These are phyloP conservation scores for Poecilus cupreus DNA, from an alignment of 2,888 invertebrate species.

Conservation along the genomic window DNA sequence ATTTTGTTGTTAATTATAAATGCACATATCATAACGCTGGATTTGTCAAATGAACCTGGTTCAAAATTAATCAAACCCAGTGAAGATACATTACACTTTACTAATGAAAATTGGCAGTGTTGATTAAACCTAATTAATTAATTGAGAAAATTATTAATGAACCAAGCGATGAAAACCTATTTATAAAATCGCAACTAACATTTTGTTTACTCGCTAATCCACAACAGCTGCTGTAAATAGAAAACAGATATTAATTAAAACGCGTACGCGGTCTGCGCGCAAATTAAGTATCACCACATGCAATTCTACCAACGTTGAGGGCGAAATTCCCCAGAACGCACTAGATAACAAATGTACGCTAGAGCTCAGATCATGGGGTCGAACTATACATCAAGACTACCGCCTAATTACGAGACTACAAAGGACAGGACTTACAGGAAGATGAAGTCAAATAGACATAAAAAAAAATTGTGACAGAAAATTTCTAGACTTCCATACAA, in stretches of 20 bases:
- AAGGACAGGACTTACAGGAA: not conserved
- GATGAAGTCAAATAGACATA: too few species aligned
- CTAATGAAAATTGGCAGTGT: slow-evolving; percentile 10
- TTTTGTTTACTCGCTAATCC: not conserved
- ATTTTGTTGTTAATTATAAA: not conserved
- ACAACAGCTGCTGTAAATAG: not conserved
- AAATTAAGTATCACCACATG: slow-evolving; percentile 24
- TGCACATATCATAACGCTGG: not conserved
- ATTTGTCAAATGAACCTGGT: not conserved
- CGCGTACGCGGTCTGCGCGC: not conserved
- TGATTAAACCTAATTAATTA: slow-evolving; percentile 20
- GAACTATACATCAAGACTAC: slow-evolving; percentile 19
- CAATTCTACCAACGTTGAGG: not conserved
- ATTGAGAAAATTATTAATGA: slow-evolving; percentile 9
- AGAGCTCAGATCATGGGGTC: not conserved
- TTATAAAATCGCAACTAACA: not conserved
- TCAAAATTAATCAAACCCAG: slow-evolving; percentile 4
- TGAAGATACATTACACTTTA: slow-evolving; percentile 1
- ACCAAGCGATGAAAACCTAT: not conserved
- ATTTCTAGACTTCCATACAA: too few species aligned
- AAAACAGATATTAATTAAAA: slow-evolving; percentile 33
- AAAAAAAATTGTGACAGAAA: too few species aligned
- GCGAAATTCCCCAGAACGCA: not conserved
- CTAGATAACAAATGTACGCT: slow-evolving; percentile 18
- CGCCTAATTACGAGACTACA: slow-evolving; percentile 22